Percentiles rank a stretch among this genome's conserved stretches.
Conservation (phyloP, 2,888 invertebrate genomes). For the Rhingia rostrata region DNA sequence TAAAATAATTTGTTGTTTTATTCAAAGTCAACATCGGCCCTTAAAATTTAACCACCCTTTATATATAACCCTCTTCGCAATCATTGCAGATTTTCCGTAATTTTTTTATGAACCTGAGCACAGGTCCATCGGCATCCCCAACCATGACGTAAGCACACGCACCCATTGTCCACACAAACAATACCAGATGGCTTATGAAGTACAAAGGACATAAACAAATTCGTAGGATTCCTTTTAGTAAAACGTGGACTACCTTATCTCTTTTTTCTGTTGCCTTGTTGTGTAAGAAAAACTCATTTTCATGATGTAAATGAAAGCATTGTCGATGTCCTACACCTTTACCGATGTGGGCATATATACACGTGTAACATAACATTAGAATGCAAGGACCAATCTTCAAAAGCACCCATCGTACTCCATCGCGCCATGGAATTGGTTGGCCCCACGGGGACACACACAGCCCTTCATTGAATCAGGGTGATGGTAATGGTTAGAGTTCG, state of each 20-base stretch:
- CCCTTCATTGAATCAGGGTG: conserved; percentile 60
- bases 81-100: too few relatives aligned
- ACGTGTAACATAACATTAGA: conserved; percentile 37
- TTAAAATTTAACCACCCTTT: too few relatives aligned
- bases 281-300: conserved; percentile 48
- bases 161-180: too few relatives aligned
- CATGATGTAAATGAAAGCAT: conserved; percentile 59
- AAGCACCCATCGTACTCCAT: neutral
- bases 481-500: conserved; percentile 58
- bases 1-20: too few relatives aligned
- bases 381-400: conserved; percentile 24
- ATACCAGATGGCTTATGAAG: too few relatives aligned
- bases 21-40: too few relatives aligned
- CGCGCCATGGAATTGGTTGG: conserved; percentile 28
- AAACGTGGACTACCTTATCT: too few relatives aligned
- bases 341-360: conserved; percentile 12
- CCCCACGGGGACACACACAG: conserved; percentile 43
- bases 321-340: conserved; percentile 59
- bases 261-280: conserved; percentile 8
- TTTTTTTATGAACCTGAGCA: too few relatives aligned
- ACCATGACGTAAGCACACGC: too few relatives aligned
- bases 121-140: too few relatives aligned
- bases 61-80: too few relatives aligned
- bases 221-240: neutral
- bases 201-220: too few relatives aligned